These are phyloP conservation scores for Catamblyrhynchus diadema DNA, from an alignment of 2,797 vertebrate genomes.

Conservation along the genomic window DNA sequence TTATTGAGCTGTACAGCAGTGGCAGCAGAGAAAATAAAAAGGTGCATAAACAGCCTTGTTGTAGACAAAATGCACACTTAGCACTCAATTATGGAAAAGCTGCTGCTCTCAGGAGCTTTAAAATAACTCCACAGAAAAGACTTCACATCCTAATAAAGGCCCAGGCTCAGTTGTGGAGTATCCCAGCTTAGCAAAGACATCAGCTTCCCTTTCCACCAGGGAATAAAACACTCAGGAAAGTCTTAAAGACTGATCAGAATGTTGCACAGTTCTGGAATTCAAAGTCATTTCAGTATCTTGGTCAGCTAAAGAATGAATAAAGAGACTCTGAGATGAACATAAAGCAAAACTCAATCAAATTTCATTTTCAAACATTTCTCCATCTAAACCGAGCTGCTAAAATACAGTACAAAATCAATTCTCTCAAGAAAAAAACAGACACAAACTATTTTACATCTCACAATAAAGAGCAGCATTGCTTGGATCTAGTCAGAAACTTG, in stretches of 20 bases:
- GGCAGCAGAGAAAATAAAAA: background rate
- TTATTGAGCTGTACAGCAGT: background rate
- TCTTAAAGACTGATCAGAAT: too few relatives aligned
- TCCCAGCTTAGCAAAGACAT: background rate
- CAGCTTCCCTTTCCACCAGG: background rate
- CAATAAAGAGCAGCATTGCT: background rate
- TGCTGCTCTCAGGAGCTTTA: background rate
- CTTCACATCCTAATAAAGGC: background rate
- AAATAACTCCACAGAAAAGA: background rate
- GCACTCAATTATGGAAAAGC: background rate
- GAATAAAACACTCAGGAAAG: background rate
- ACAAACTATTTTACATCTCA: background rate
- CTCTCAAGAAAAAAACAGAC: background rate
- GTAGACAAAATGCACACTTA: background rate
- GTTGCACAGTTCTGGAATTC: background rate
- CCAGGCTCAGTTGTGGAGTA: accelerated
- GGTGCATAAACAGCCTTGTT: background rate
- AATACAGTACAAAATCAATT: background rate
- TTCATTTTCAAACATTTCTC: background rate
- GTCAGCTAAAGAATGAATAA: background rate
- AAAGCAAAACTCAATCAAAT: background rate
- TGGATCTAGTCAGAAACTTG: background rate
- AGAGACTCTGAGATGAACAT: background rate
- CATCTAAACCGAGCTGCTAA: background rate
- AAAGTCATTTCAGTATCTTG: background rate